phyloP scores from a whole-genome alignment of 2,113 vertebrate species.

The Mesoclemmys tuberculata region DNA sequence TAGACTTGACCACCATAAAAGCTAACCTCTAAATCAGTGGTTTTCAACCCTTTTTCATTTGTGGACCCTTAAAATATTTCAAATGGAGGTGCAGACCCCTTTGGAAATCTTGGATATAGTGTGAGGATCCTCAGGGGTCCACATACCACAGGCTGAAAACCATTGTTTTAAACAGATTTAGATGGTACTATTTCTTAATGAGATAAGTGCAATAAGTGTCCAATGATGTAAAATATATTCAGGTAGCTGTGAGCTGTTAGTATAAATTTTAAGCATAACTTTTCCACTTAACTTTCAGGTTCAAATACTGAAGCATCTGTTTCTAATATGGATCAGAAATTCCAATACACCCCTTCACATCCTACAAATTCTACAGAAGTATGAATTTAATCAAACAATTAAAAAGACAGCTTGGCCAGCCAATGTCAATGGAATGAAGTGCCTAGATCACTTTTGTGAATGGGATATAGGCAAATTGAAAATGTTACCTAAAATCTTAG shows the following conservation, averaged over 20 bases:
- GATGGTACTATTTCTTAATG: not conserved
- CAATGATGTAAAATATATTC: not conserved
- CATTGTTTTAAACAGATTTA: not conserved
- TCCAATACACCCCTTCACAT: not conserved
- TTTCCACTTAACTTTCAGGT: not conserved
- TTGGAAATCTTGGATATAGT: too few relatives aligned
- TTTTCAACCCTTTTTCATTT: not conserved
- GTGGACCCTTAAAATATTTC: too few relatives aligned
- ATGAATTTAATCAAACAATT: not conserved
- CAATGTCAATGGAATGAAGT: fast-evolving
- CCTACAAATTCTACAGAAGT: fast-evolving
- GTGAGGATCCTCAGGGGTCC: too few relatives aligned
- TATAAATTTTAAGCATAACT: not conserved
- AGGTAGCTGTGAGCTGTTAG: not conserved
- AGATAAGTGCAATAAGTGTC: not conserved
- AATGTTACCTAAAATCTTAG: not conserved
- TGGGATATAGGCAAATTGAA: not conserved
- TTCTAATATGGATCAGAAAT: fast-evolving
- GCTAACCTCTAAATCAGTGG: not conserved
- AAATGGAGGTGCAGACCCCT: too few relatives aligned
- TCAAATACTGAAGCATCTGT: not conserved
- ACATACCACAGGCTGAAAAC: not conserved
- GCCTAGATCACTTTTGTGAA: not conserved
- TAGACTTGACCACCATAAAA: not conserved
- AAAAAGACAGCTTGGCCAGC: not conserved